These are phyloP conservation scores for Lamellibrachia satsuma DNA, from an alignment of 2,888 invertebrate species.

Conservation along the genomic window DNA sequence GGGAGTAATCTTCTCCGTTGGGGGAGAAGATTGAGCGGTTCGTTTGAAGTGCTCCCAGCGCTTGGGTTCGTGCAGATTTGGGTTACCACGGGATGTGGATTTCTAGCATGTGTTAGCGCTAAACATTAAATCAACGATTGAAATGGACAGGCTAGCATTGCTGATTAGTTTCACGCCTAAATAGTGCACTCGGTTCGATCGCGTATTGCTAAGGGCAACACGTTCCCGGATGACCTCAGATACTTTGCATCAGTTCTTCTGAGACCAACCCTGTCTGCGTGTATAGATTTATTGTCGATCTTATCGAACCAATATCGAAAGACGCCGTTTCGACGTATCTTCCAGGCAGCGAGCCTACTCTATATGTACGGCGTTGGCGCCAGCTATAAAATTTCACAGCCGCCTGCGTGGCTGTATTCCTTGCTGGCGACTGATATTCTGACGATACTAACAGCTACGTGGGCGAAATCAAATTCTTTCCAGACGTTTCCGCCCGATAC, in stretches of 20 bases:
- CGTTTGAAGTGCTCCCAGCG: neutral
- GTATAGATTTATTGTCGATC: neutral
- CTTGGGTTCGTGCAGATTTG: neutral
- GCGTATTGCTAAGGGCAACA: neutral
- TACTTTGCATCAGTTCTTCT: neutral
- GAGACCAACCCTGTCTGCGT: neutral
- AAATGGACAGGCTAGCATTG: neutral
- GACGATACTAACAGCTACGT: neutral
- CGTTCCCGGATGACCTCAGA: neutral
- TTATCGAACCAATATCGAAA: neutral
- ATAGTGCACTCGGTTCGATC: neutral
- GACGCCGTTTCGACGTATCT: slow-evolving; percentile 13
- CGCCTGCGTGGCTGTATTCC: neutral
- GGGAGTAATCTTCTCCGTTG: neutral
- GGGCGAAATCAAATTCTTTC: slow-evolving; percentile 1
- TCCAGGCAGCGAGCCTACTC: neutral
- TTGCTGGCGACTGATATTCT: slow-evolving; percentile 8
- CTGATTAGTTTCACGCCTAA: neutral
- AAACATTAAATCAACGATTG: slow-evolving; percentile 4
- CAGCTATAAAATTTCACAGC: neutral
- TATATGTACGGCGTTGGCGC: neutral
- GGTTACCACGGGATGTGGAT: slow-evolving; percentile 8
- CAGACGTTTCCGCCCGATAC: slow-evolving; percentile 11
- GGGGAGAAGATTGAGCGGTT: neutral
- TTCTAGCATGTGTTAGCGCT: neutral